phyloP scores from a whole-genome alignment of 2,888 invertebrate genomes.

The Bugula neritina region DNA sequence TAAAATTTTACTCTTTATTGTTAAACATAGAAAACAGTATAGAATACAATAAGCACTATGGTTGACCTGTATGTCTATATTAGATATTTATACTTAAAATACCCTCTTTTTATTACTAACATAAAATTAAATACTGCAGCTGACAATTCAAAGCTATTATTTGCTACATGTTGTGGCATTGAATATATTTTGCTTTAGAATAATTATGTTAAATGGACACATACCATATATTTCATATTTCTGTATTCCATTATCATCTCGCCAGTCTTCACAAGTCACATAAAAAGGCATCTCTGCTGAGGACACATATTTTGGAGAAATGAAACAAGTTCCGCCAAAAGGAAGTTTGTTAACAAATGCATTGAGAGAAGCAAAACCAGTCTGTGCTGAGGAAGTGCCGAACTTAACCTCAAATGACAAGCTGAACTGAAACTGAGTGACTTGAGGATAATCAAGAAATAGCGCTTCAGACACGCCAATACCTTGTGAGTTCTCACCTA shows the following conservation, averaged over 20 bases:
- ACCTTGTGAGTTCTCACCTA: not conserved
- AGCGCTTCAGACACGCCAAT: conserved; percentile 32
- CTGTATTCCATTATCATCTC: not conserved
- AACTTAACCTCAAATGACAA: not conserved
- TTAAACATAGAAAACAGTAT: too few species aligned
- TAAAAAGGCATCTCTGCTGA: not conserved
- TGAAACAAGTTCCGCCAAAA: conserved; percentile 35
- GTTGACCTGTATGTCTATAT: too few species aligned
- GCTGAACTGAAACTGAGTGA: not conserved
- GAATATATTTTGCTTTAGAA: too few species aligned
- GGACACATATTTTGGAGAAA: conserved; percentile 31
- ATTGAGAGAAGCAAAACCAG: conserved; percentile 31
- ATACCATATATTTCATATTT: conserved; percentile 10
- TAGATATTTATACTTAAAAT: too few species aligned
- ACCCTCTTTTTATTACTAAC: too few species aligned
- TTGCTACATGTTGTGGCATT: too few species aligned
- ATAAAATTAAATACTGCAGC: too few species aligned
- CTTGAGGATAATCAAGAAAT: not conserved
- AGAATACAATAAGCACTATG: too few species aligned
- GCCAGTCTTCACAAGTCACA: conserved; percentile 5
- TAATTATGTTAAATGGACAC: too few species aligned
- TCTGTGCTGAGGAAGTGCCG: not conserved
- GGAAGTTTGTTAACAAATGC: conserved; percentile 37
- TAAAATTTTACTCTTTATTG: too few species aligned
- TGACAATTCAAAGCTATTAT: too few species aligned